Base-by-base conservation (phyloP, 1,140 invertebrate species). In the Theocolax elegans region DNA sequence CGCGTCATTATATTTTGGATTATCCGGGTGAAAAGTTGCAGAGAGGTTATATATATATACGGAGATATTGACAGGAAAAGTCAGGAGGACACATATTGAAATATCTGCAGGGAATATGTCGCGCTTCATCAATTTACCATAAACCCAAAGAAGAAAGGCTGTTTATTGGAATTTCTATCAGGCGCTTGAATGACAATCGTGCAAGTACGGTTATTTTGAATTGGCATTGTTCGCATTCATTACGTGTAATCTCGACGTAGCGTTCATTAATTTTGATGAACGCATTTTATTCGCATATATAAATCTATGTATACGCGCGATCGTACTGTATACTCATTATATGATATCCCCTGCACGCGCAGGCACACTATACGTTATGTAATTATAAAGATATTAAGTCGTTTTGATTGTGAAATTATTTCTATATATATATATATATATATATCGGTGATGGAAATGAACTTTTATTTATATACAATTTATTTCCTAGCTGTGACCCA, bases 101-200 rank as follows among this genome's bases (percentile, higher is more conserved):
- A 31, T 35, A 1, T 54, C 27, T 54, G 19, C 27, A 3, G n/a
- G n/a, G n/a, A 19, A 35, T 54, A 27, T 9, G 15, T 54, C 27
- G 15, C 3, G 42, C 13, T 6, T 44, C 7, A 75, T 75, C 72
- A 72, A 77, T 70, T 77, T 77, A 73, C 68, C 69, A 74, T 68
- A 71, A 74, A 67, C 59, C 54, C 60, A 74, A 73, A 67, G 73
- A 77, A 75, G 69, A 67, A 73, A 72, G 58, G 59, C 72, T 72
- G 12, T 59, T 73, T 76, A 77, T 76, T 69, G 74, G 73, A 77
- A 77, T 76, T 76, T 74, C 74, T 73, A 77, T 74, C 74, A 73
- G 69, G 72, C 67, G 69, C 73, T 74, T 59, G 72, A 74, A 73
- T 71, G 76, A 74, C 67, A 67, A 38, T 23, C 25, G 46, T 70